These are phyloP conservation scores for Bubalus kerabau DNA, from an alignment of 2,113 vertebrate genomes.

Conservation along the genomic window DNA sequence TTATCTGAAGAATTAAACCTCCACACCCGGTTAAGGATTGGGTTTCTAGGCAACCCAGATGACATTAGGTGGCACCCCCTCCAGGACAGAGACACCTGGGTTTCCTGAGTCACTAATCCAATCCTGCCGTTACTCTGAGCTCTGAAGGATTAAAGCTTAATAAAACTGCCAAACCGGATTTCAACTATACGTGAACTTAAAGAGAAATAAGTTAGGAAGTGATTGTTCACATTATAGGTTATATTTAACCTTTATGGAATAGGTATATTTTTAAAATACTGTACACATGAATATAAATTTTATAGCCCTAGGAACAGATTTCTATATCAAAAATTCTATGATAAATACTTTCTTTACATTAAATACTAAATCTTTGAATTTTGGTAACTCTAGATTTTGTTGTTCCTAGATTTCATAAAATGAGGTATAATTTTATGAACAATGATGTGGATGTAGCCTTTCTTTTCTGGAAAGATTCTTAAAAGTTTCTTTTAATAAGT, in stretches of 20 bases:
- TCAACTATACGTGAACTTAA: not conserved
- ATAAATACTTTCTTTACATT: slow-evolving; percentile 21
- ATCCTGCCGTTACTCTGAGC: not conserved
- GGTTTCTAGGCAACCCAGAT: not conserved
- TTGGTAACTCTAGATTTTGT: not conserved
- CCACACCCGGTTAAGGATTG: not conserved
- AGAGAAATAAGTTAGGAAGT: not conserved
- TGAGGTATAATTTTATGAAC: not conserved
- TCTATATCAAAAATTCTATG: not conserved
- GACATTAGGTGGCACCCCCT: not conserved
- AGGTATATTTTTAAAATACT: not conserved
- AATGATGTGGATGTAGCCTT: not conserved
- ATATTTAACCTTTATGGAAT: not conserved
- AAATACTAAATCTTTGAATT: not conserved
- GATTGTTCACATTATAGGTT: not conserved
- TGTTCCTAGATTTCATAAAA: slow-evolving; percentile 6
- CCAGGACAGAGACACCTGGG: not conserved
- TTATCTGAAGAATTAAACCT: not conserved
- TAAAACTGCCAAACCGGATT: not conserved
- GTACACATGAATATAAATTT: not conserved
- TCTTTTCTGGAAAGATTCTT: not conserved
- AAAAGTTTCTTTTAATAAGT: slow-evolving; percentile 14
- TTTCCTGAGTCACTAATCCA: not conserved
- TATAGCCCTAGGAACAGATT: not conserved
- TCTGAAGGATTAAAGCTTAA: not conserved